These are phyloP conservation scores for Orientallactaga bullata DNA, from an alignment of 2,113 vertebrate species.

Conservation along the genomic window DNA sequence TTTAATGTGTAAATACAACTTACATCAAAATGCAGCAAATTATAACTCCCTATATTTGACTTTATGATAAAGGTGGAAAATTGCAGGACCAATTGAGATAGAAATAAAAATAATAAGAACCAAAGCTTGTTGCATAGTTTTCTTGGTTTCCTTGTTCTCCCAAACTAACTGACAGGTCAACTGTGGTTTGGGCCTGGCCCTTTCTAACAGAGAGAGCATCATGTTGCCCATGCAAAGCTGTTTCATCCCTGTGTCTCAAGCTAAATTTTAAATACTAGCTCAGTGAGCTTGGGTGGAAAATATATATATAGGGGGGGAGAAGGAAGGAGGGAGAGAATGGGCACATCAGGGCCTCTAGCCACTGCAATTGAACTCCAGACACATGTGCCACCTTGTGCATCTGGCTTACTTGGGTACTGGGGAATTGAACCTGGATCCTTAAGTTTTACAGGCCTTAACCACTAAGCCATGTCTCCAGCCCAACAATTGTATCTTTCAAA, in stretches of 20 bases:
- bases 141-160: not conserved
- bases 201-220: not conserved
- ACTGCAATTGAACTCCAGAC: too few relatives aligned
- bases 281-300: not conserved
- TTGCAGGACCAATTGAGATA: not conserved
- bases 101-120: not conserved
- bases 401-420: too few relatives aligned
- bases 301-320: too few relatives aligned
- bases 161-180: not conserved
- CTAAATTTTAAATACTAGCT: not conserved
- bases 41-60: not conserved
- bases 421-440: too few relatives aligned
- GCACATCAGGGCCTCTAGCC: too few relatives aligned
- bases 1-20: slow-evolving; percentile 50
- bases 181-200: not conserved
- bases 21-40: slow-evolving; percentile 42
- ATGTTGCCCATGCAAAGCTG: not conserved
- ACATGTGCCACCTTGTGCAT: too few relatives aligned
- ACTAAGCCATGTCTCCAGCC: too few relatives aligned
- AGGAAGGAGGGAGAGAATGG: too few relatives aligned
- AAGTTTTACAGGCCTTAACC: too few relatives aligned
- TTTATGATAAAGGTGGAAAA: slow-evolving; percentile 35
- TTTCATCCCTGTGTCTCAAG: not conserved
- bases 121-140: not conserved
- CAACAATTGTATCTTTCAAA: not conserved